phyloP scores from a whole-genome alignment of 2,888 invertebrate species.

The Heliothis peltigera region DNA sequence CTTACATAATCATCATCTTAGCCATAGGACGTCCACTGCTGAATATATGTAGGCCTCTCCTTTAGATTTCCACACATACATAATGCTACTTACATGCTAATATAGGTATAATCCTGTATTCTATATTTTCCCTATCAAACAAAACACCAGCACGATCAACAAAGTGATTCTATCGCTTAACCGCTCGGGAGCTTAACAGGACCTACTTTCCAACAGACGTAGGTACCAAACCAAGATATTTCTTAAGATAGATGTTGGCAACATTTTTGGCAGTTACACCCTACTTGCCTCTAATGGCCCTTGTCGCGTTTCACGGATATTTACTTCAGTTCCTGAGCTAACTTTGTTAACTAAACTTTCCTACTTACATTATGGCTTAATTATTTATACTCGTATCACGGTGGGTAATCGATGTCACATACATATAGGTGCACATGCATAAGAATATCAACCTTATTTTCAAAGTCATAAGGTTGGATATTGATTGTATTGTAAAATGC shows the following conservation, averaged over 20 bases:
- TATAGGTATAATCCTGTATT: no score
- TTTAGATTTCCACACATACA: no score
- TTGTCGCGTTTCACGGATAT: slow-evolving; percentile 65
- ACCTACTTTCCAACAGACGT: slow-evolving; percentile 14
- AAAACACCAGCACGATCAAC: neutral
- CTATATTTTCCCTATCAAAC: neutral
- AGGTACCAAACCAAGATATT: slow-evolving; percentile 39
- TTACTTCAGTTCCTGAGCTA: slow-evolving; percentile 60
- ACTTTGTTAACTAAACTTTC: slow-evolving; percentile 63
- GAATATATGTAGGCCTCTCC: no score
- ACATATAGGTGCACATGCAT: slow-evolving; percentile 11
- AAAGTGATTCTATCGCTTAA: slow-evolving; percentile 8
- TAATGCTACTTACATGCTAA: no score
- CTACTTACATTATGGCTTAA: slow-evolving; percentile 60
- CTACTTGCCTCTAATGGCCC: slow-evolving; percentile 66
- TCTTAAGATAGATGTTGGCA: slow-evolving; percentile 49
- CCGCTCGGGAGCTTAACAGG: neutral
- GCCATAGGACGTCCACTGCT: no score
- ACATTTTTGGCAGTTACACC: slow-evolving; percentile 60
- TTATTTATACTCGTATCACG: slow-evolving; percentile 55
- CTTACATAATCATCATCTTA: no score
- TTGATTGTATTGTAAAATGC: slow-evolving; percentile 12
- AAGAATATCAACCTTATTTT: slow-evolving; percentile 12
- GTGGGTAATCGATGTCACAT: slow-evolving; percentile 21
- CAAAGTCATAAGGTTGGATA: neutral